These are phyloP conservation scores for Xanthia icteritia DNA, from an alignment of 2,888 invertebrate genomes.

Conservation along the genomic window DNA sequence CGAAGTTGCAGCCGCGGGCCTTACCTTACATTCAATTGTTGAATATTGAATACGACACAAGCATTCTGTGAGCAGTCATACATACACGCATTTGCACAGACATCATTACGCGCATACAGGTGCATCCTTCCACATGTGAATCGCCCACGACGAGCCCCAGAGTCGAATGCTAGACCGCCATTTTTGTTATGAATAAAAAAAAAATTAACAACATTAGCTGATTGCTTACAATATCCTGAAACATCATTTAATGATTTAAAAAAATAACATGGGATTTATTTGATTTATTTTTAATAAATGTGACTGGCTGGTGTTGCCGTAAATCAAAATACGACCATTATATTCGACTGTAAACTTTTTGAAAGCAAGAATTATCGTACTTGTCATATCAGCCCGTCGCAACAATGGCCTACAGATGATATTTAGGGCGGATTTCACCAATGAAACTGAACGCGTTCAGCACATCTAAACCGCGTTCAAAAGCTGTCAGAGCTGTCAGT, in stretches of 20 bases:
- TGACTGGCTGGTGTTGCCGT: constrained; percentile 4
- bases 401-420: no score
- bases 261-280: constrained; percentile 38
- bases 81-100: constrained; percentile 68
- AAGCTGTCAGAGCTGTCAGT: background rate
- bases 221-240: constrained; percentile 19
- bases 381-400: background rate
- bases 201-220: constrained; percentile 6
- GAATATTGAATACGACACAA: constrained; percentile 81
- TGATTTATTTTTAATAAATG: no score
- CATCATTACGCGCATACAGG: constrained; percentile 61
- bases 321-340: constrained; percentile 30
- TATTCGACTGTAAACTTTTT: background rate
- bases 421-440: background rate
- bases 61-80: constrained; percentile 71
- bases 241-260: constrained; percentile 15
- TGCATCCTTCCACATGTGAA: constrained; percentile 68
- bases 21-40: constrained; percentile 73
- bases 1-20: constrained; percentile 68
- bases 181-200: constrained; percentile 42
- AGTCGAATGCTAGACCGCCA: constrained; percentile 71
- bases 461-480: background rate
- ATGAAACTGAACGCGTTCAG: background rate
- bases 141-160: constrained; percentile 71
- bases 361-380: background rate